These are phyloP conservation scores for Plagodis dolabraria DNA, from an alignment of 2,888 invertebrate species.

Conservation along the genomic window DNA sequence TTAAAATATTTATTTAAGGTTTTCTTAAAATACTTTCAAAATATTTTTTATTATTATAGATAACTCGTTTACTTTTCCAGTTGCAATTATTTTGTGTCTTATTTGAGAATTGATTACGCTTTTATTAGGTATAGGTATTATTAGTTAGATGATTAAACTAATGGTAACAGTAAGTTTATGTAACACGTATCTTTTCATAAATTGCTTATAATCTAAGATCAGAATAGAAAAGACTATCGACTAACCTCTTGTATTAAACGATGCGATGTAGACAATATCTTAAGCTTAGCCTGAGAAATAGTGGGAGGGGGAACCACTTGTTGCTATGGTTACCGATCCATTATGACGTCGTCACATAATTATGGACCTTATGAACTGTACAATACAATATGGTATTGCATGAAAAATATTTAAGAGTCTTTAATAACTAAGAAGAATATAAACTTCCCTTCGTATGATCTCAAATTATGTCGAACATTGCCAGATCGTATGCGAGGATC, in stretches of 20 bases:
- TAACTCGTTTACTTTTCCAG: no score
- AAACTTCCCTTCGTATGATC: conserved; percentile 45
- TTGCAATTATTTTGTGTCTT: no score
- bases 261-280: conserved; percentile 67
- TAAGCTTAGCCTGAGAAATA: conserved; percentile 56
- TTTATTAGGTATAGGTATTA: no score
- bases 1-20: no score
- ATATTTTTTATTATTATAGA: no score
- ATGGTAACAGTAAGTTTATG: no score
- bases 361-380: conserved; percentile 21
- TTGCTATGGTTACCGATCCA: conserved; percentile 66
- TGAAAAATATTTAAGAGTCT: conserved; percentile 18
- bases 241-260: conserved; percentile 43
- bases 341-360: conserved; percentile 35
- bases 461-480: conserved; percentile 48
- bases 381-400: conserved; percentile 30
- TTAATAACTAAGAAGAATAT: no score
- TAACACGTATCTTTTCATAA: background rate
- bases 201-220: conserved; percentile 5
- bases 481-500: conserved; percentile 38
- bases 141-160: no score
- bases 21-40: no score
- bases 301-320: conserved; percentile 60
- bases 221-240: conserved; percentile 31
- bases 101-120: no score